phyloP scores from a whole-genome alignment of 2,797 vertebrate genomes.

The Gallinago stenura region DNA sequence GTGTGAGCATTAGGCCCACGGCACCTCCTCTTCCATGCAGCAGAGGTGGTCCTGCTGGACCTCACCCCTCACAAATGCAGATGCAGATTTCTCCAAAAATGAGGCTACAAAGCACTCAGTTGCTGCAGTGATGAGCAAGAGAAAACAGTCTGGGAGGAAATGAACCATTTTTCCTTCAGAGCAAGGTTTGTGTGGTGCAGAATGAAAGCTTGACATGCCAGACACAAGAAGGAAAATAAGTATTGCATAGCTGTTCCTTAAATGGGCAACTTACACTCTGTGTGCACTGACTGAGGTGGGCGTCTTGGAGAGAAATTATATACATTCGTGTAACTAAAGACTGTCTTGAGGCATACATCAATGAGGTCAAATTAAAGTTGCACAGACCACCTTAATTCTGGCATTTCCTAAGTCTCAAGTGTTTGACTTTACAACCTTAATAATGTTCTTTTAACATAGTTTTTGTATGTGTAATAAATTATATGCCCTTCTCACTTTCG shows the following conservation, averaged over 20 bases:
- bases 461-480: conserved; percentile 64
- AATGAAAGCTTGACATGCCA: background rate
- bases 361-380: conserved; percentile 41
- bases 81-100: background rate
- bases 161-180: background rate
- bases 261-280: background rate
- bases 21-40: background rate
- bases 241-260: background rate
- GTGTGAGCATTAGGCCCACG: background rate
- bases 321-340: background rate
- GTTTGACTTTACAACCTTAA: conserved; percentile 69
- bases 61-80: background rate
- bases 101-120: background rate
- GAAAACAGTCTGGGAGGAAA: background rate
- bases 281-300: background rate
- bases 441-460: conserved; percentile 65
- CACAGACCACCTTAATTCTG: conserved; percentile 67
- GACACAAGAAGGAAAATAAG: background rate
- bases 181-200: background rate
- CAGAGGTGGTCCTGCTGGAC: background rate
- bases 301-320: conserved; percentile 23
- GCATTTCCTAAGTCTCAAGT: conserved; percentile 66
- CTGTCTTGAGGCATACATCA: background rate
- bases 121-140: background rate
- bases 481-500: conserved; percentile 61